Evolutionary conservation across 2,888 invertebrate genomes (phyloP).

Genomic region (Chrysomela aeneicollis): DNA sequence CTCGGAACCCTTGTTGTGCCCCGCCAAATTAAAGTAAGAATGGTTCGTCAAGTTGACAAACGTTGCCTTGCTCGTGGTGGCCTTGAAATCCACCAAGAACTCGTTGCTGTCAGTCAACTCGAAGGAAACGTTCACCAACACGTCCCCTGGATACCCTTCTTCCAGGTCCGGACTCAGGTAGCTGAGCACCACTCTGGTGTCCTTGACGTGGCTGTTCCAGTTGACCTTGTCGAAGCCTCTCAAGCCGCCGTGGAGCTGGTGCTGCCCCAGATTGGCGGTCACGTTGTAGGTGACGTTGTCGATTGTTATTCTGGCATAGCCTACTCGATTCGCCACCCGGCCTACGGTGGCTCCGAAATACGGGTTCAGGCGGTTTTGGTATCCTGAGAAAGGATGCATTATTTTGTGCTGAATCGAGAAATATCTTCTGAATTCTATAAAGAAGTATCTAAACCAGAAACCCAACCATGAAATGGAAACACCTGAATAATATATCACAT

Average conservation of each 20-base stretch:
- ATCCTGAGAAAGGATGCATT: slow-evolving; percentile 64
- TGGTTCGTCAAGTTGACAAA: slow-evolving; percentile 88
- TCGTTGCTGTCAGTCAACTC: slow-evolving; percentile 77
- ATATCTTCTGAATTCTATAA: no score
- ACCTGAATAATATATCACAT: no score
- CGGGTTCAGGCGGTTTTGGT: slow-evolving; percentile 72
- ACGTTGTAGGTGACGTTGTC: slow-evolving; percentile 74
- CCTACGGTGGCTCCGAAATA: slow-evolving; percentile 92
- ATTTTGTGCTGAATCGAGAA: no score
- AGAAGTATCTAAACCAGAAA: slow-evolving; percentile 15
- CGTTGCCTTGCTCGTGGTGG: slow-evolving; percentile 79
- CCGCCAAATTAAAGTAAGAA: slow-evolving; percentile 91
- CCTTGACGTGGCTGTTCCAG: slow-evolving; percentile 72
- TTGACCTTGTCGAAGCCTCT: slow-evolving; percentile 81
- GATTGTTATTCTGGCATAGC: slow-evolving; percentile 73
- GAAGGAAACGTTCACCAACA: slow-evolving; percentile 75
- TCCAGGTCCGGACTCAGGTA: slow-evolving; percentile 81
- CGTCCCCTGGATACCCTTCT: slow-evolving; percentile 89
- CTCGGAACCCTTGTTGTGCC: slow-evolving; percentile 77
- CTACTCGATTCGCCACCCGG: slow-evolving; percentile 84
- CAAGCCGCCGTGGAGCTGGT: slow-evolving; percentile 85
- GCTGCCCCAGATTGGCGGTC: slow-evolving; percentile 73
- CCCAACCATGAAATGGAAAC: no score
- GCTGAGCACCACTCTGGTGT: slow-evolving; percentile 73
- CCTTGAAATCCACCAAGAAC: slow-evolving; percentile 77